Conservation (phyloP, 35 echinoderm and acorn worm species). For the Holothuria glaberrima region DNA sequence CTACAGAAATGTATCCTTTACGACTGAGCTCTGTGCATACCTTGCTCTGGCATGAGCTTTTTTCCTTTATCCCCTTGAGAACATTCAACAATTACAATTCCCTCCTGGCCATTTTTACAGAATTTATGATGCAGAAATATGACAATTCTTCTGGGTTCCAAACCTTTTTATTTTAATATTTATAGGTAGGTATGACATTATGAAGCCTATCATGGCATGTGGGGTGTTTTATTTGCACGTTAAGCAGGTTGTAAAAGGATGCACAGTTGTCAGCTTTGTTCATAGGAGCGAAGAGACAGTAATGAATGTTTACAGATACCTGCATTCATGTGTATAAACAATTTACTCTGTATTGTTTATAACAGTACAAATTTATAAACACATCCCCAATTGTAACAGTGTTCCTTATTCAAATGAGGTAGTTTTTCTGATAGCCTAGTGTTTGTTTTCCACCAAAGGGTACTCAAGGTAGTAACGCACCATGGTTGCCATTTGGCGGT, state of each 20-base stretch:
- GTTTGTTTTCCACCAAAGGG: too few relatives aligned
- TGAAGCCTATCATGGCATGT: conserved; percentile 32
- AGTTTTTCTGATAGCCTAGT: too few relatives aligned
- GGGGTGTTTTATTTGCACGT: conserved; percentile 40
- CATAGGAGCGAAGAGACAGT: background rate
- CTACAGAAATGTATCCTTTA: background rate
- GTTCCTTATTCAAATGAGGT: too few relatives aligned
- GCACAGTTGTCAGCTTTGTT: background rate
- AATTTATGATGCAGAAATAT: conserved; percentile 61
- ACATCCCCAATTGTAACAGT: too few relatives aligned
- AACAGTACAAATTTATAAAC: too few relatives aligned
- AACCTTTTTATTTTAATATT: conserved; percentile 45
- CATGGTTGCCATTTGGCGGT: too few relatives aligned
- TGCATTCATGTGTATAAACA: conserved; percentile 34
- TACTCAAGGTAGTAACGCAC: too few relatives aligned
- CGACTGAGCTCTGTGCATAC: background rate
- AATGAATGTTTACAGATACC: conserved; percentile 39
- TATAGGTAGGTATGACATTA: conserved; percentile 15
- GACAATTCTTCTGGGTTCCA: background rate
- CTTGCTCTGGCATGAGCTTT: background rate
- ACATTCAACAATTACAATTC: conserved; percentile 28
- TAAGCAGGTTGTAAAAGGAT: background rate
- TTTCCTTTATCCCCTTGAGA: background rate
- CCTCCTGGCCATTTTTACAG: conserved; percentile 34
- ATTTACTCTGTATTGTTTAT: background rate